Conservation (phyloP, 2,797 vertebrate species). For the Esox masquinongy region DNA sequence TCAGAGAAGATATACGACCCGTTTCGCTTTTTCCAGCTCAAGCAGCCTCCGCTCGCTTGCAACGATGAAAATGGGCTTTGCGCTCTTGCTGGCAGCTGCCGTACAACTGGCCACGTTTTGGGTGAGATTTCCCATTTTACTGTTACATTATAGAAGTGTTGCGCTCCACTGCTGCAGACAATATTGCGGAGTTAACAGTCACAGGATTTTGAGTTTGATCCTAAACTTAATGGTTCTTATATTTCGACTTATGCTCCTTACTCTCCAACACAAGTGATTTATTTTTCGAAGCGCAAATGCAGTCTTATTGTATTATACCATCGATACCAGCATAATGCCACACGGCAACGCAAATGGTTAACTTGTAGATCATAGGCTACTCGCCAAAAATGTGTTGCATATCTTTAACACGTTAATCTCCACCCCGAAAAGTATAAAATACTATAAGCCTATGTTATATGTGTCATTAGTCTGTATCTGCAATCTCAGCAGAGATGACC, state of each 20-base stretch:
- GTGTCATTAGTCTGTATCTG: not conserved
- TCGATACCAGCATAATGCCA: not conserved
- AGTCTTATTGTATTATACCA: not conserved
- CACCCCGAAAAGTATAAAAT: not conserved
- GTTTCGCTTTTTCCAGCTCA: slow-evolving; percentile 41
- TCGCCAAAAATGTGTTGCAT: not conserved
- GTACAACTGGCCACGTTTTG: slow-evolving; percentile 69
- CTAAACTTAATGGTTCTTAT: not conserved
- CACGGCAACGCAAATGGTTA: not conserved
- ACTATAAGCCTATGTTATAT: not conserved
- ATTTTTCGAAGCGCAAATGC: not conserved
- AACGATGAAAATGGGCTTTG: slow-evolving; percentile 74
- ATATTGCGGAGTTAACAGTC: not conserved
- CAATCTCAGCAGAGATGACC: not conserved
- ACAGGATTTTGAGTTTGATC: not conserved
- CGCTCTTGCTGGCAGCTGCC: slow-evolving; percentile 69
- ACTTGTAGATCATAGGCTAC: not conserved
- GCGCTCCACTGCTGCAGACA: not conserved
- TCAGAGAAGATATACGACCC: slow-evolving; percentile 43
- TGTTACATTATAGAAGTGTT: not conserved
- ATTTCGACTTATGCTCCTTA: not conserved
- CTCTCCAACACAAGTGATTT: not conserved
- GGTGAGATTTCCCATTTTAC: slow-evolving; percentile 61
- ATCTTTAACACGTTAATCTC: not conserved
- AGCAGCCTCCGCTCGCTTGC: slow-evolving; percentile 58